Evolutionary conservation across 2,113 vertebrate genomes (phyloP).

Genomic region (Thermophis baileyi): DNA sequence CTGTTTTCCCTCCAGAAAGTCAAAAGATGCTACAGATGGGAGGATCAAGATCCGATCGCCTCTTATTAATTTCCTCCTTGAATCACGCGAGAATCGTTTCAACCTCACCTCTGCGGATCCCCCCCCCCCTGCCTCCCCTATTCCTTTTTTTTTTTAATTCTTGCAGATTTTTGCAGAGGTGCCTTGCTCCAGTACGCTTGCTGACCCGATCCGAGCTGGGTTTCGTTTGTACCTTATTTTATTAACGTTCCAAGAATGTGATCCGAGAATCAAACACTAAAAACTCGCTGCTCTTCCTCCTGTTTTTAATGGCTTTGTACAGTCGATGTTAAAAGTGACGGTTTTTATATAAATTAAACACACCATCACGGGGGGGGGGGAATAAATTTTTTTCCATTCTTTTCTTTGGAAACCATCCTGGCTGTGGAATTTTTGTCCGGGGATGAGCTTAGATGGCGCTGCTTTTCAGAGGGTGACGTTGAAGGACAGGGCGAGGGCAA

Average conservation of each 20-base stretch:
- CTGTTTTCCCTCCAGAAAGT: not conserved
- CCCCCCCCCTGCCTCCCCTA: not conserved
- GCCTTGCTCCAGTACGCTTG: slow-evolving; percentile 13
- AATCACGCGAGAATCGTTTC: not conserved
- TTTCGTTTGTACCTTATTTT: not conserved
- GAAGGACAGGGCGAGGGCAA: slow-evolving; percentile 19
- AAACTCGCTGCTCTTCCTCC: slow-evolving; percentile 62
- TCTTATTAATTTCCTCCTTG: slow-evolving; percentile 20
- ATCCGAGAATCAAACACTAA: slow-evolving; percentile 66
- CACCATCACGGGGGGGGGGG: accelerated
- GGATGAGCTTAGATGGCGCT: not conserved
- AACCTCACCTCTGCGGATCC: not conserved
- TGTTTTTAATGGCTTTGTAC: slow-evolving; percentile 69
- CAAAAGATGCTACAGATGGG: slow-evolving; percentile 25
- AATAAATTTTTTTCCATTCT: not conserved
- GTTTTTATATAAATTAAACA: slow-evolving; percentile 65
- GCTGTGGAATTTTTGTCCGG: not conserved
- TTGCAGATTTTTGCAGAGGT: not conserved
- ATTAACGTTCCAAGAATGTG: slow-evolving; percentile 15
- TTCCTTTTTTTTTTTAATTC: not conserved
- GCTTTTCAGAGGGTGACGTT: not conserved
- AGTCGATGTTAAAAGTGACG: slow-evolving; percentile 63
- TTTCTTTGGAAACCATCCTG: not conserved
- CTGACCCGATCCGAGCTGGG: slow-evolving; percentile 10
- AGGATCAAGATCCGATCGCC: not conserved